A percentile compares a stretch with the other conserved stretches of the same genome.
Evolutionary conservation across 2,888 invertebrate genomes (phyloP).

Genomic region (Proisotoma minuta): DNA sequence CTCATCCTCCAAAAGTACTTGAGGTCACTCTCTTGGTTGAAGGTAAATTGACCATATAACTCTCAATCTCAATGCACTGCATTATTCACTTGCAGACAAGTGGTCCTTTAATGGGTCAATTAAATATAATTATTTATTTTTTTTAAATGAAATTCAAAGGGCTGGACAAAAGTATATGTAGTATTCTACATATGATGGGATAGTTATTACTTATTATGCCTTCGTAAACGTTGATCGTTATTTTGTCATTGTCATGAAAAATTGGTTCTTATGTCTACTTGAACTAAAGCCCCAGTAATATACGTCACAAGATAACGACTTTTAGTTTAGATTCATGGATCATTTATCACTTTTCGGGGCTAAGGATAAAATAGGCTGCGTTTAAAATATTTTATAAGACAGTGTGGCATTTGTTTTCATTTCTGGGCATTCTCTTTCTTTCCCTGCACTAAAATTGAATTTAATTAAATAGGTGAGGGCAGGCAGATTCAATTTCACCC

Average conservation of each 20-base stretch:
- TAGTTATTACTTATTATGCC: too few species aligned
- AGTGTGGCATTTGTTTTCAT: slow-evolving; percentile 2
- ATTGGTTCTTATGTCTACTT: slow-evolving; percentile 2
- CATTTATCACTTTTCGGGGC: slow-evolving; percentile 8
- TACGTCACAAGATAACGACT: slow-evolving; percentile 5
- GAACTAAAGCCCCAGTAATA: slow-evolving; percentile 1
- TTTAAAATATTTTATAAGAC: not conserved
- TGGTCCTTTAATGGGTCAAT: too few species aligned
- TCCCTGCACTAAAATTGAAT: too few species aligned
- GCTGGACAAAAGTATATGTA: too few species aligned
- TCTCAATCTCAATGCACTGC: too few species aligned
- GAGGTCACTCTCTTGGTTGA: slow-evolving; percentile 55
- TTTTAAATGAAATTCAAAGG: too few species aligned
- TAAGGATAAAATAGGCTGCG: not conserved
- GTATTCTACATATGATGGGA: too few species aligned
- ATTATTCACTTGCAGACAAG: too few species aligned
- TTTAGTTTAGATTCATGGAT: slow-evolving; percentile 13
- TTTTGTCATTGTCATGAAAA: slow-evolving; percentile 19
- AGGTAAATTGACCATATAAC: slow-evolving; percentile 49
- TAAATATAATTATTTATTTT: too few species aligned
- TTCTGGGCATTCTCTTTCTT: too few species aligned
- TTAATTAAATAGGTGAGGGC: too few species aligned
- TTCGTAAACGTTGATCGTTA: slow-evolving; percentile 11
- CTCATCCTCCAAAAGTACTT: slow-evolving; percentile 57
- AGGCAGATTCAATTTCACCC: too few species aligned